Evolutionary conservation across 2,113 vertebrate species (phyloP).

Genomic region (Pogonocichla stellata): DNA sequence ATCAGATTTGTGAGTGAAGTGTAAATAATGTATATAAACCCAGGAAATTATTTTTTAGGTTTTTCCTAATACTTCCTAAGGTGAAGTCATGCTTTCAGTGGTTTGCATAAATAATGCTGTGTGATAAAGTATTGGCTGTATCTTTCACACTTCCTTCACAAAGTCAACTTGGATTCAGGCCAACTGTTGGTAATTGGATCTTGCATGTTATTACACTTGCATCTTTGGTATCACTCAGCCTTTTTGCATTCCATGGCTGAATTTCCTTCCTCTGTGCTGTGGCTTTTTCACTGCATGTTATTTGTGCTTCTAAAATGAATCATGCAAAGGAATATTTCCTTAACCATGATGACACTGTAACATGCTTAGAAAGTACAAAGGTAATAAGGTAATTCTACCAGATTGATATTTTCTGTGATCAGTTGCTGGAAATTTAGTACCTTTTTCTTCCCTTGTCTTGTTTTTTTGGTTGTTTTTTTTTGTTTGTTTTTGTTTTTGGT

Average conservation of each 20-base stretch:
- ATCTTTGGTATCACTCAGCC: not conserved
- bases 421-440: not conserved
- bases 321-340: not conserved
- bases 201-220: not conserved
- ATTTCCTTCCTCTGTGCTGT: conserved; percentile 5
- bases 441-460: not conserved
- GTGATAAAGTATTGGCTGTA: not conserved
- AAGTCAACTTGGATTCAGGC: not conserved
- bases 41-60: not conserved
- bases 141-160: not conserved
- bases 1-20: not conserved
- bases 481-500: not conserved
- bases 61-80: not conserved
- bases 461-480: too few species aligned
- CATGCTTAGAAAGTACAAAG: not conserved
- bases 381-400: not conserved
- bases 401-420: conserved; percentile 1
- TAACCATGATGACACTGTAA: conserved; percentile 3
- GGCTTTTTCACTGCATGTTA: not conserved
- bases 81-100: not conserved
- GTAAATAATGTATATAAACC: not conserved
- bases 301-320: not conserved
- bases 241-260: not conserved
- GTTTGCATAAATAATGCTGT: not conserved
- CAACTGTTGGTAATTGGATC: conserved; percentile 6